Evolutionary conservation across 2,797 vertebrate species (phyloP).

Genomic region (Gymnocypris eckloni): DNA sequence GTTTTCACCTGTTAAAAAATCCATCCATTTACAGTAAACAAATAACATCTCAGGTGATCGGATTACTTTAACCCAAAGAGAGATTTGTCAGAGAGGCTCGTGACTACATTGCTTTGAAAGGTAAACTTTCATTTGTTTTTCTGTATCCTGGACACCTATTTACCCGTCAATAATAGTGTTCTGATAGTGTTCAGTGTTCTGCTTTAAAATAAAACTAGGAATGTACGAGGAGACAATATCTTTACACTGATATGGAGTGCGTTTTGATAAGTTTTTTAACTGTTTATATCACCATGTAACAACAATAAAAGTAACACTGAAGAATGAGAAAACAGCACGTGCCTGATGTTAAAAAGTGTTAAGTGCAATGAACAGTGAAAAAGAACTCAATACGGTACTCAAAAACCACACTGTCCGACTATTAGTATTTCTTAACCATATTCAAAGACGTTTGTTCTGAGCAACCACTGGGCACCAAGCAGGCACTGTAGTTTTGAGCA

Average conservation of each 20-base stretch:
- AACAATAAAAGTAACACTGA: neutral
- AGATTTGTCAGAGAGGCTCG: neutral
- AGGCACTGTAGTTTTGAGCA: too few species aligned
- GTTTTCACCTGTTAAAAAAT: neutral
- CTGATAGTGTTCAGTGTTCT: too few species aligned
- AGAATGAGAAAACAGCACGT: neutral
- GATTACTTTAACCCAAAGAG: neutral
- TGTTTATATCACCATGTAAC: neutral
- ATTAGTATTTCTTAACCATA: too few species aligned
- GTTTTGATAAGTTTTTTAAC: neutral
- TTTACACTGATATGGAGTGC: neutral
- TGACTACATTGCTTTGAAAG: too few species aligned
- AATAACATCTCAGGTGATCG: neutral
- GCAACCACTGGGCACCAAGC: too few species aligned
- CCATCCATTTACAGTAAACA: neutral
- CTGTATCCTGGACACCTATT: neutral
- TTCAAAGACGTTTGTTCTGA: too few species aligned
- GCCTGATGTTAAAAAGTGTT: neutral
- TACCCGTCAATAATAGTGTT: neutral
- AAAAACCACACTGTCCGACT: too few species aligned
- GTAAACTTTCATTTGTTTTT: neutral
- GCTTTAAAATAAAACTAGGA: neutral
- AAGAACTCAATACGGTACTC: neutral
- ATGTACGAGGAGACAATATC: neutral
- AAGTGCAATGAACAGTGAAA: neutral